Evolutionary conservation across 2,888 invertebrate genomes (phyloP), one percentile per base, ranked within the genome.

Genomic region (Piscicola geometra): DNA sequence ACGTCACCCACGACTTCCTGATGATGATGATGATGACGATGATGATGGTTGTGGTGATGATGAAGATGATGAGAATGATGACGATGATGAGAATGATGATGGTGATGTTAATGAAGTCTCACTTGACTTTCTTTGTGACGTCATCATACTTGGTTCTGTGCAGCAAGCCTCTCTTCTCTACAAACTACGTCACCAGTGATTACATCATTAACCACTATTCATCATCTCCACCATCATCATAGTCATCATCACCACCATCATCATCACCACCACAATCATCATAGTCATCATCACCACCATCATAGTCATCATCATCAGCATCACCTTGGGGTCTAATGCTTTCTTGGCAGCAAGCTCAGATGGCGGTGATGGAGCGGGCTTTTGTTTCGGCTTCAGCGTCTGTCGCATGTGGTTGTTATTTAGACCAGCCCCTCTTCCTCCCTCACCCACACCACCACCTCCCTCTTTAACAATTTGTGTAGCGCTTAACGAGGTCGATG

Each of bases 121-220:
- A 56, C 60, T 56, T 56, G 9, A 56, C n/a, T 56, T 56, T 56
- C n/a, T 56, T 56, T 18, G n/a, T 56, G 21, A 5, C n/a, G 9
- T 18, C 21, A 25, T 56, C 60, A 21, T 15, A 56, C n/a, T 56
- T 56, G 3, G 60, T 56, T 56, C 25, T 56, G 15, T 56, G 60
- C n/a, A 56, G 9, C 21, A 56, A n/a, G n/a, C 60, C 60, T n/a
- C 60, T 56, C 60, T 56, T 56, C 60, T 56, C 60, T 21, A 56
- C 60, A 21, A 56, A 56, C 60, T 56, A 21, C 5, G 41, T n/a
- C n/a, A n/a, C n/a, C n/a, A n/a, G n/a, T n/a, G n/a, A n/a, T n/a
- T n/a, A n/a, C n/a, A n/a, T n/a, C n/a, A n/a, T n/a, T n/a, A n/a
- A n/a, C n/a, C n/a, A n/a, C n/a, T n/a, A n/a, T n/a, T n/a, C n/a